phyloP scores from a whole-genome alignment of 2,888 invertebrate species.

The Falcaria lacertinaria region DNA sequence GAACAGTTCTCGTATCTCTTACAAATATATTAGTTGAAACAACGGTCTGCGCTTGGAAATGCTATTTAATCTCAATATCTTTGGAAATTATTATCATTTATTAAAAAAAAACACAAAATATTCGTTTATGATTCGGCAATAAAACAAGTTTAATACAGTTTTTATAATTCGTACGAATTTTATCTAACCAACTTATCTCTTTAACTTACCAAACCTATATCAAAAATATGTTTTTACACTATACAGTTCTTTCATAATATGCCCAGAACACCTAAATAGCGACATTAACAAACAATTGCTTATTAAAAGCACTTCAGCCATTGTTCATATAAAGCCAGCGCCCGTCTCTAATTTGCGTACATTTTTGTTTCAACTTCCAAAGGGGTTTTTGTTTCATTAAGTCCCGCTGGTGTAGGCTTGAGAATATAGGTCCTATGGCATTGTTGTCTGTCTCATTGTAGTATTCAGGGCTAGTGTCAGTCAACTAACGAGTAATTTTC shows the following conservation, averaged over 20 bases:
- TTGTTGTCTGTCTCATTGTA: conserved; percentile 69
- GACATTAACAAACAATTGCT: background rate
- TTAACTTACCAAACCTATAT: too few species aligned
- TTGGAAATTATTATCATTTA: too few species aligned
- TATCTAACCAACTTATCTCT: too few species aligned
- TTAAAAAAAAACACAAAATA: too few species aligned
- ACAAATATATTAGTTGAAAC: background rate
- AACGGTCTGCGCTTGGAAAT: conserved; percentile 8
- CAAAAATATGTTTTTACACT: too few species aligned
- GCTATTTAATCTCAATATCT: too few species aligned
- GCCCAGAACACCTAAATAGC: background rate
- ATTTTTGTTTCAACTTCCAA: conserved; percentile 56
- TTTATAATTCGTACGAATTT: too few species aligned
- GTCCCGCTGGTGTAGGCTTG: conserved; percentile 44
- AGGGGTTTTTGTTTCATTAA: conserved; percentile 67
- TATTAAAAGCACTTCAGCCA: conserved; percentile 15
- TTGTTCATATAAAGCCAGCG: conserved; percentile 23
- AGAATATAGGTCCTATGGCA: conserved; percentile 61
- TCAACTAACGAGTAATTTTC: conserved; percentile 73
- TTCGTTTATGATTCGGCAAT: too few species aligned
- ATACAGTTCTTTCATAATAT: background rate
- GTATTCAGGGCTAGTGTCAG: conserved; percentile 52
- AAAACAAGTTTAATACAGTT: too few species aligned
- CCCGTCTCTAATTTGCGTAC: conserved; percentile 49
- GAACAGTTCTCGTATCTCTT: background rate